phyloP scores from a whole-genome alignment of 2,797 vertebrate species.

The Lacerta viridis region DNA sequence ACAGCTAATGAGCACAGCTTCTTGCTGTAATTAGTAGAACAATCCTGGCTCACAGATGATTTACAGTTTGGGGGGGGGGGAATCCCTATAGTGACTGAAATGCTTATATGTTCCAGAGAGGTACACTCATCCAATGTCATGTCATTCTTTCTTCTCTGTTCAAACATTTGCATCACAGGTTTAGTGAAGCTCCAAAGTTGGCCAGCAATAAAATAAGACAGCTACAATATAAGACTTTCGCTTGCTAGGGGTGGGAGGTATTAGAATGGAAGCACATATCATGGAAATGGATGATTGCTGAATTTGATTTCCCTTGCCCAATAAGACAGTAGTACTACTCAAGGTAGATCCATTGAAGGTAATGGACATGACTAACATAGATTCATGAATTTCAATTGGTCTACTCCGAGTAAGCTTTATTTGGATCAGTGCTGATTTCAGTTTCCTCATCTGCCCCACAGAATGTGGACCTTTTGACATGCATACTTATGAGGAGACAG shows the following conservation, averaged over 20 bases:
- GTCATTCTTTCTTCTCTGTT: conserved; percentile 71
- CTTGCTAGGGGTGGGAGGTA: background rate
- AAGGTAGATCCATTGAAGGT: too few relatives aligned
- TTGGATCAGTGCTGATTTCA: too few relatives aligned
- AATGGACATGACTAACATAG: too few relatives aligned
- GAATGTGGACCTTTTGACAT: background rate
- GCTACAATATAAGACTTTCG: background rate
- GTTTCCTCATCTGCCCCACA: too few relatives aligned
- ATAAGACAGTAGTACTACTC: too few relatives aligned
- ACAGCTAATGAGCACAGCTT: conserved; percentile 95
- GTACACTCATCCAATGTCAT: conserved; percentile 69
- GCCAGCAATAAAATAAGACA: background rate
- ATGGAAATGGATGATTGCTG: conserved; percentile 13
- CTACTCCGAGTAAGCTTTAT: too few relatives aligned
- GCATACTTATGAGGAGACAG: background rate
- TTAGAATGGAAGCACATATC: background rate
- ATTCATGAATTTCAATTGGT: too few relatives aligned
- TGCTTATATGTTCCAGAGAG: conserved; percentile 77
- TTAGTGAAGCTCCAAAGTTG: background rate
- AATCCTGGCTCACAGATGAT: conserved; percentile 90
- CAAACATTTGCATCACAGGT: conserved; percentile 28
- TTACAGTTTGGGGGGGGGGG: conserved; percentile 83
- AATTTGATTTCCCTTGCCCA: background rate
- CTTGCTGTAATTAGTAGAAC: conserved; percentile 92
- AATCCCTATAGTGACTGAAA: conserved; percentile 79